Evolutionary conservation across 2,797 vertebrate species (phyloP), one percentile per base, ranked within the genome.

Genomic region (Nyctibius grandis): DNA sequence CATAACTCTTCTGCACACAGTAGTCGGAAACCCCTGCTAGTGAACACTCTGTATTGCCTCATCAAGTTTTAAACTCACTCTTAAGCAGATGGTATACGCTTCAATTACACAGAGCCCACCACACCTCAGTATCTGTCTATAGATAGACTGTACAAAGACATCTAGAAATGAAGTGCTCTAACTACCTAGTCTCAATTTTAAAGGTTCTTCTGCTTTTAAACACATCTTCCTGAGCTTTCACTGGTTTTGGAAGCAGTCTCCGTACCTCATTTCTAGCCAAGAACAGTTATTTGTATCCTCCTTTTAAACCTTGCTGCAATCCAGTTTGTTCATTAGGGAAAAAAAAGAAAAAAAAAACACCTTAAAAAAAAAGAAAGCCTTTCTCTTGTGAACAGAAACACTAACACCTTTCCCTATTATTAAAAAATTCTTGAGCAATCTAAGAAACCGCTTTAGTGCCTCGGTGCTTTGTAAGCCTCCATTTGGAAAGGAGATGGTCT

Each of bases 371-470:
- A 45, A 80, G 12, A 53, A 87, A 83, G 12, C 22, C 68, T 65
- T 47, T 61, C 79, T 90, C 81, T 65, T 51, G 25, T 74, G 80
- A 94, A 61, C 13, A 11, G 88, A 75, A 96, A 92, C 64, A 88
- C 77, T 18, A 76, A 89, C 95, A 96, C 94, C 93, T 96, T 94
- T 72, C 80, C 29, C 47, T 44, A 4, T 96, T 96, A 95, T 96
- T 96, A 95, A 96, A 97, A 97, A 96, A 97, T 95, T 96, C 95
- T 94, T 95, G 85, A 95, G 61, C 79, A 93, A 94, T 90, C 70
- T 69, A 86, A 69, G 25, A 89, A 96, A 77, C 70, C 0, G 10
- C 93, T 90, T 86, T 36, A 96, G 89, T 88, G 82, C 93, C 93
- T 93, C 2, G 3, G 94, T 88, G 59, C 87, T 95, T 82, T 95